A percentile compares a stretch with the other conserved stretches of the same genome.
Evolutionary conservation across 1,140 invertebrate species (phyloP).

Genomic region (Lepidurus couesii): DNA sequence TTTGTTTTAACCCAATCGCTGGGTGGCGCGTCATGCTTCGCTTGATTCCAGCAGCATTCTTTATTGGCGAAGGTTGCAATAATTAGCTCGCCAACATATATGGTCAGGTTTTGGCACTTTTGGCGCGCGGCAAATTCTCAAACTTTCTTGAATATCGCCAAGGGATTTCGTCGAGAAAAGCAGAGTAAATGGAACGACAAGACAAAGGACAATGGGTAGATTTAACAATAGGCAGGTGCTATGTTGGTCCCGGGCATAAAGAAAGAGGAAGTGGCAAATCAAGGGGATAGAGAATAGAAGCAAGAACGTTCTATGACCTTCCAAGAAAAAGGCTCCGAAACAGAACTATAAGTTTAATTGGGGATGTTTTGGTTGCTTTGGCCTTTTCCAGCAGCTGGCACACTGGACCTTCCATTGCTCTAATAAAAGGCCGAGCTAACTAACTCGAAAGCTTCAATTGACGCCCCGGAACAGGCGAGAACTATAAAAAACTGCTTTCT

Average conservation of each 20-base stretch:
- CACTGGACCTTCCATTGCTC: neutral
- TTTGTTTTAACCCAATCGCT: neutral
- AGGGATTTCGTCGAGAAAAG: neutral
- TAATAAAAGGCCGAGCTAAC: conserved; percentile 17
- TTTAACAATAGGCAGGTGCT: conserved; percentile 8
- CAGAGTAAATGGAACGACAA: neutral
- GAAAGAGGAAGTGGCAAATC: neutral
- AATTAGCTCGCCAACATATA: too few species aligned
- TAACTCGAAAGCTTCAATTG: conserved; percentile 8
- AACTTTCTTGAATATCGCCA: too few species aligned
- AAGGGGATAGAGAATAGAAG: neutral
- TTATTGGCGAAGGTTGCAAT: too few species aligned
- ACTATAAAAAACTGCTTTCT: neutral
- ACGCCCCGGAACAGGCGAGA: neutral
- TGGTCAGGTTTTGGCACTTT: too few species aligned
- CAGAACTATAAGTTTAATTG: neutral
- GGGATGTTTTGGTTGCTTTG: neutral
- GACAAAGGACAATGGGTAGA: neutral
- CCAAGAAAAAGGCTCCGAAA: neutral
- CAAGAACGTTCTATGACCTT: neutral
- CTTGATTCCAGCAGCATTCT: too few species aligned
- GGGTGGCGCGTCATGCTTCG: neutral
- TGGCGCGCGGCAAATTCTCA: too few species aligned
- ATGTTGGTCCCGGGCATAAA: neutral
- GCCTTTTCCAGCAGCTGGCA: conserved; percentile 8